A percentile compares a stretch with the other conserved stretches of the same genome.
These are phyloP conservation scores for Drosophila kambysellisi DNA, from an alignment of 2,888 invertebrate genomes.

Conservation along the genomic window DNA sequence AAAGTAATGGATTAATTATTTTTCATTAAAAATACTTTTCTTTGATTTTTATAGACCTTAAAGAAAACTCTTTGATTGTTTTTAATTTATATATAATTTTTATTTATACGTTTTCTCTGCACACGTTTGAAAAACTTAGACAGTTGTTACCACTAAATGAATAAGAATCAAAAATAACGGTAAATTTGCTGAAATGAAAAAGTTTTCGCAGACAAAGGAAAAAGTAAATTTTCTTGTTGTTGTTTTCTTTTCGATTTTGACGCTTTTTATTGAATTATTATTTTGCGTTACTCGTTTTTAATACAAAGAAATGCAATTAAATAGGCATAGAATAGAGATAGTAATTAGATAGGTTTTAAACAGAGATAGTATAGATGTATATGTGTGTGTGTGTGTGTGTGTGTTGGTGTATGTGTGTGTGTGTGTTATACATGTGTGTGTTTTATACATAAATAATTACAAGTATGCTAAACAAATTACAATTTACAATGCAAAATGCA, in stretches of 20 bases:
- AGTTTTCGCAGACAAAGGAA: background rate
- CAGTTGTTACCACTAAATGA: slow-evolving; percentile 20
- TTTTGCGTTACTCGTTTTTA: slow-evolving; percentile 63
- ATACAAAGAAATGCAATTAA: slow-evolving; percentile 73
- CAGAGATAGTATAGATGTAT: slow-evolving; percentile 32
- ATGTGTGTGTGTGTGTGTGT: slow-evolving; percentile 20
- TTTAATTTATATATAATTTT: slow-evolving; percentile 74
- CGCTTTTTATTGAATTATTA: slow-evolving; percentile 58
- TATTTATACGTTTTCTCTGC: slow-evolving; percentile 74
- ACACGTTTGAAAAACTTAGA: slow-evolving; percentile 56
- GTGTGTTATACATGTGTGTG: slow-evolving; percentile 33
- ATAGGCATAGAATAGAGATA: slow-evolving; percentile 56
- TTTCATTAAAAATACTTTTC: background rate
- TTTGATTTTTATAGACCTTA: background rate
- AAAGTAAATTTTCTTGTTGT: slow-evolving; percentile 16
- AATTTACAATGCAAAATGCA: slow-evolving; percentile 71
- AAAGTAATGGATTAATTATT: background rate
- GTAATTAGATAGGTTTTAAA: slow-evolving; percentile 29
- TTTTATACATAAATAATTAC: slow-evolving; percentile 79
- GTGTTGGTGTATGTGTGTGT: slow-evolving; percentile 37
- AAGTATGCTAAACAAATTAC: slow-evolving; percentile 70
- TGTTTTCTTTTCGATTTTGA: slow-evolving; percentile 32
- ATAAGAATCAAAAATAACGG: slow-evolving; percentile 12
- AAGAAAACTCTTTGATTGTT: background rate
- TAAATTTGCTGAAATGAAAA: slow-evolving; percentile 13